phyloP scores from a whole-genome alignment of 2,888 invertebrate species.

The Xestia sexstrigata region DNA sequence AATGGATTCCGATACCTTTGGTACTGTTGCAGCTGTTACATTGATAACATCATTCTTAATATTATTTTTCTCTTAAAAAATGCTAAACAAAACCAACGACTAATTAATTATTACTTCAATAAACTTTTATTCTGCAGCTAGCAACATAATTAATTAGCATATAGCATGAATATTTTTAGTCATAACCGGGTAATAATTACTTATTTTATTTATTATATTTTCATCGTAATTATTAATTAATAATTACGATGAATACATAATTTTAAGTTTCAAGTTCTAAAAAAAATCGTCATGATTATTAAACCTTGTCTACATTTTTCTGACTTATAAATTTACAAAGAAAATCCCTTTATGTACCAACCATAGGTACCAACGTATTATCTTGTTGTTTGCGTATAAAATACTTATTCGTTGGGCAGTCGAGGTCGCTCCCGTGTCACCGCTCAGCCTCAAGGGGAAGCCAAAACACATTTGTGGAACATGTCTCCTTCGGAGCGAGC shows the following conservation, averaged over 20 bases:
- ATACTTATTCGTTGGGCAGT: constrained; percentile 59
- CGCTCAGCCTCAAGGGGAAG: constrained; percentile 68
- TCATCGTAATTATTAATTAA: too few species aligned
- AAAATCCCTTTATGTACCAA: constrained; percentile 15
- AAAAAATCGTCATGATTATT: constrained; percentile 5
- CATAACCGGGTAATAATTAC: too few species aligned
- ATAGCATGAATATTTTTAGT: constrained; percentile 14
- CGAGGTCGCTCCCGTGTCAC: constrained; percentile 64
- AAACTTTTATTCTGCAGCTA: not conserved
- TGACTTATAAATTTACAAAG: constrained; percentile 11
- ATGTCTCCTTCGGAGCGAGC: constrained; percentile 63
- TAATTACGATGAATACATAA: not conserved
- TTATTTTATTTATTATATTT: too few species aligned
- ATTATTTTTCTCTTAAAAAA: not conserved
- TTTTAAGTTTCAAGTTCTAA: not conserved
- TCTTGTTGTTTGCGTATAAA: constrained; percentile 37
- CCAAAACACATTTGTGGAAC: constrained; percentile 70
- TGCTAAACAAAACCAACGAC: constrained; percentile 21
- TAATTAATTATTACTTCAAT: not conserved
- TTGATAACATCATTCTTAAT: not conserved
- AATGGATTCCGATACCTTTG: too few species aligned
- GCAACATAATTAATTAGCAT: constrained; percentile 28
- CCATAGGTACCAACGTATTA: constrained; percentile 7
- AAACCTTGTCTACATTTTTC: constrained; percentile 8
- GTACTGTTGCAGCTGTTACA: not conserved